phyloP scores from a whole-genome alignment of 2,888 invertebrate genomes.

The Apotomis turbidana region DNA sequence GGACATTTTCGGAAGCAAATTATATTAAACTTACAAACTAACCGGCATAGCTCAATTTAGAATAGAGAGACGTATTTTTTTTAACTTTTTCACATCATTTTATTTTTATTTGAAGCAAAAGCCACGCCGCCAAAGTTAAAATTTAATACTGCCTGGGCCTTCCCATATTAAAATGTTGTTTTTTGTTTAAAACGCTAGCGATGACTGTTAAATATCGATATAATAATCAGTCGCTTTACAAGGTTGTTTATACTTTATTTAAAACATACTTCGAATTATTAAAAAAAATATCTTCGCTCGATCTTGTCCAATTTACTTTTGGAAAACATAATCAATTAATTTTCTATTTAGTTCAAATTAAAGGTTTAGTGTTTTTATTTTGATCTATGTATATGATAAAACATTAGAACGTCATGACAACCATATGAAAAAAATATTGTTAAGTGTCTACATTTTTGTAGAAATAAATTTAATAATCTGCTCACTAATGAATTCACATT shows the following conservation, averaged over 20 bases:
- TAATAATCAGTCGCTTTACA: slow-evolving; percentile 31
- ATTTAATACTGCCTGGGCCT: slow-evolving; percentile 54
- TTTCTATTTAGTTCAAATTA: too few relatives aligned
- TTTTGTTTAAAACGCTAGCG: slow-evolving; percentile 28
- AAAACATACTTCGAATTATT: slow-evolving; percentile 6
- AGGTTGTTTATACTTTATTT: slow-evolving; percentile 25
- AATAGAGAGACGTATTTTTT: slow-evolving; percentile 72
- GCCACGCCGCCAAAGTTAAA: slow-evolving; percentile 60
- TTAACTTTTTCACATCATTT: slow-evolving; percentile 50
- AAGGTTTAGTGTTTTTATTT: too few relatives aligned
- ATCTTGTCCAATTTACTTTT: too few relatives aligned
- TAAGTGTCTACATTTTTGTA: neutral
- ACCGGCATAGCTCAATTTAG: slow-evolving; percentile 78
- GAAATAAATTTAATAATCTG: neutral
- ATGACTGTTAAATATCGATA: slow-evolving; percentile 24
- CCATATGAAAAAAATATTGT: neutral
- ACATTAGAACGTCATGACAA: neutral
- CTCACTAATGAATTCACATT: too few relatives aligned
- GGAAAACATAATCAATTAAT: too few relatives aligned
- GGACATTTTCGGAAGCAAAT: slow-evolving; percentile 64
- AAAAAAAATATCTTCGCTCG: too few relatives aligned
- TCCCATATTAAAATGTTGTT: slow-evolving; percentile 46
- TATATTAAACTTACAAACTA: slow-evolving; percentile 57
- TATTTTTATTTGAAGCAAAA: slow-evolving; percentile 58
- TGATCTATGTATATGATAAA: too few relatives aligned